Base-by-base conservation (phyloP, 2,797 vertebrate genomes). In the Macroramphosus scolopax region DNA sequence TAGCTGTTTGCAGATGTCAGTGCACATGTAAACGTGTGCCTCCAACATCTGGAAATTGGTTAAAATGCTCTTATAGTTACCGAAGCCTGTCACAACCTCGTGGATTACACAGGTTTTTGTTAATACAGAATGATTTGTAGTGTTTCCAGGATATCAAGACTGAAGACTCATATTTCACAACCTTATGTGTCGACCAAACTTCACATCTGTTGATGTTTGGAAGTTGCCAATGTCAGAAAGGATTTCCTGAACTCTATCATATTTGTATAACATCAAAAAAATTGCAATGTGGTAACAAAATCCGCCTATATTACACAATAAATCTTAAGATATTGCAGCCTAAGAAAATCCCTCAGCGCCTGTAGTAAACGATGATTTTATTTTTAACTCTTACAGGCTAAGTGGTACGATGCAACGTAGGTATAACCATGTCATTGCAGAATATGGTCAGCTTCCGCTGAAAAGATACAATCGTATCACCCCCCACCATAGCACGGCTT, bases 391-490 rank as follows among this genome's bases (percentile, higher is more conserved):
- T 3, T 6, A 22, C 13, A 30, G 32, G 22, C 35, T 41, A 6
- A 9, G 16, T 22, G 5, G 14, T 13, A 40, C 22, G 36, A 5
- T 2, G 18, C 1, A n/a, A n/a, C n/a, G n/a, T n/a, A 2, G 25
- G 13, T 31, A 29, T 44, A 60, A 58, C 55, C 45, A n/a, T 32
- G 20, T 22, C 20, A 22, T 3, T 3, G 6, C 3, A 22, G 3
- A 51, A 51, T 38, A 74, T 53, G 66, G 55, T 30, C 50, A 5
- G 55, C 54, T 80, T 72, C 63, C 60, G 76, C 34, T 33, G 75
- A 59, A 62, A 39, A 51, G 47, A 22, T 22, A 3, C 20, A 6
- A 22, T 3, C 3, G 20, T n/a, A n/a, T n/a, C n/a, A n/a, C n/a
- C n/a, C n/a, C n/a, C n/a, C n/a, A n/a, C 3, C 6, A 22, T 22